Base-by-base conservation (phyloP, 2,113 vertebrate genomes). In the Sinocyclocheilus grahami region DNA sequence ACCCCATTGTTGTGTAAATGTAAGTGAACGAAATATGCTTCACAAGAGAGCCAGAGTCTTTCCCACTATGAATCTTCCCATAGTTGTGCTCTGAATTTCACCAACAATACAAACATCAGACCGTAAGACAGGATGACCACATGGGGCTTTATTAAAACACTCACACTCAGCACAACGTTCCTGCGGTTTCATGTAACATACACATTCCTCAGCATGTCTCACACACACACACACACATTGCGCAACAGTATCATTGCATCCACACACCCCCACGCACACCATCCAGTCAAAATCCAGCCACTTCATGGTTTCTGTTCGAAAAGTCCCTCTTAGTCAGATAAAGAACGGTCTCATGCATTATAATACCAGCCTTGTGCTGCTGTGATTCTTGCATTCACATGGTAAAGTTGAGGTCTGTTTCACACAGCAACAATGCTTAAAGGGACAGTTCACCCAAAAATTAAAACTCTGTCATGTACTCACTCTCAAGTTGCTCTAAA, bases 131-230 rank as follows among this genome's bases (percentile, higher is more conserved):
- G 77, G 67, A 85, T 16, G 83, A 67, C 53, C 82, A 81, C 86
- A 87, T 85, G 82, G 67, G 78, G 67, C 22, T 85, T 85, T 37
- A 83, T 33, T 24, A 81, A 85, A 24, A 51, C n/a, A 69, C 14
- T 67, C 83, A 51, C n/a, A 55, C 13, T 65, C 83, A 80, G 24
- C 55, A 74, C 27, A 79, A 5, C 24, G 9, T 11, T 76, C 53
- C 51, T n/a, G 37, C 3, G 10, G 55, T 63, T 24, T 77, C 60
- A 1, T 33, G 27, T 78, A 30, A 83, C 63, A 33, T 60, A 42
- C 65, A 80, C 74, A 83, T 87, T 87, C 81, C 72, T 69, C 71
- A 69, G 27, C 51, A 13, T 71, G 24, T 72, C 46, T 16, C 72
- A n/a, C 83, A 77, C 22, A 42, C 24, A 33, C 4, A 18, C 37